Conservation (phyloP, 2,888 invertebrate genomes). For the Colostygia pectinataria region DNA sequence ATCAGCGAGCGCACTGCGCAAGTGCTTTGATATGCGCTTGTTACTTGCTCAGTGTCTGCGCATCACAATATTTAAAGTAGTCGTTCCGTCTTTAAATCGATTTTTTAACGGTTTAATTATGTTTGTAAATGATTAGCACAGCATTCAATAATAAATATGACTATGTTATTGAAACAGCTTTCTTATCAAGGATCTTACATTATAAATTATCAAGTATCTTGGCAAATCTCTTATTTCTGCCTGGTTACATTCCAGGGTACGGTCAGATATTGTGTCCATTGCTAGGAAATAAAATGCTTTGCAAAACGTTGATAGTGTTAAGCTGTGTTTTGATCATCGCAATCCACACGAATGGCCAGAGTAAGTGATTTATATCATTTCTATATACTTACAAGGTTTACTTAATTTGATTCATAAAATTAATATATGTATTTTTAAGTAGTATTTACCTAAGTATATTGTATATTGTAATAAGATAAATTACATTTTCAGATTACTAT, state of each 20-base stretch:
- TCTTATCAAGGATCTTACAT: conserved; percentile 3
- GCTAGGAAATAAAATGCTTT: conserved; percentile 3
- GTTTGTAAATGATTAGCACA: not conserved
- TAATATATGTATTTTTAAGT: too few species aligned
- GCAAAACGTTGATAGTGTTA: not conserved
- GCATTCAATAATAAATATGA: conserved; percentile 1
- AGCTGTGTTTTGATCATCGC: conserved; percentile 5
- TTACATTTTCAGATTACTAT: conserved; percentile 4
- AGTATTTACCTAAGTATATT: too few species aligned
- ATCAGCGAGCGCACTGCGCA: too few species aligned
- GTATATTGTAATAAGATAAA: too few species aligned
- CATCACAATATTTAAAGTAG: too few species aligned
- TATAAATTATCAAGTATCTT: not conserved
- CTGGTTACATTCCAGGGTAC: not conserved
- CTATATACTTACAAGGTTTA: too few species aligned
- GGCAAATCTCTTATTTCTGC: not conserved
- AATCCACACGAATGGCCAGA: conserved; percentile 11
- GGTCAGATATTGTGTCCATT: not conserved
- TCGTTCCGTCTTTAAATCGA: not conserved
- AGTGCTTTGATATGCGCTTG: too few species aligned
- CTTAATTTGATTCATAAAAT: too few species aligned
- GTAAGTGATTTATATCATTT: conserved; percentile 7
- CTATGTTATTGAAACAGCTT: not conserved
- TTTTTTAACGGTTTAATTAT: conserved; percentile 8
- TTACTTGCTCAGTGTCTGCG: too few species aligned